Evolutionary conservation across 2,888 invertebrate genomes (phyloP).

Genomic region (Perdita meconis): DNA sequence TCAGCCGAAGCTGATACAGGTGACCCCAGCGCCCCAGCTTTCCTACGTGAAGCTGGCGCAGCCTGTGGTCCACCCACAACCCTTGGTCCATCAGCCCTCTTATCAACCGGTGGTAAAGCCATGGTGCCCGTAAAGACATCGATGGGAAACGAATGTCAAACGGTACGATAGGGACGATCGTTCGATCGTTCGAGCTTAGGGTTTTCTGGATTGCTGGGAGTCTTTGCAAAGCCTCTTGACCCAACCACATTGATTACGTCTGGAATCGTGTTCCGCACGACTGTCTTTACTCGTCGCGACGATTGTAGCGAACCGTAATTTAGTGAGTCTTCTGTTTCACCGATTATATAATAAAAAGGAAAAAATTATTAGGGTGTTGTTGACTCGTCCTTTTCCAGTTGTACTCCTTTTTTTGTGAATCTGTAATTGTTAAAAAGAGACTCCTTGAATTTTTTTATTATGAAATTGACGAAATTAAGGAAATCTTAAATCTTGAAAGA

Average conservation of each 20-base stretch:
- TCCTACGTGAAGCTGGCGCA: constrained; percentile 67
- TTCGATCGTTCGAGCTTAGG: constrained; percentile 21
- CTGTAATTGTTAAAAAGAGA: neutral
- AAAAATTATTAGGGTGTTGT: constrained; percentile 32
- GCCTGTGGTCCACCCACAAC: constrained; percentile 68
- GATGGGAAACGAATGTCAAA: constrained; percentile 3
- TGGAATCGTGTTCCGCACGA: neutral
- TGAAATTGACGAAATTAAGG: no score
- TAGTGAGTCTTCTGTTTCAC: constrained; percentile 24
- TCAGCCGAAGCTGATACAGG: constrained; percentile 61
- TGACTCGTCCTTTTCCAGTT: neutral
- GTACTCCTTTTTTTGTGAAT: neutral
- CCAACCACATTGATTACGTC: constrained; percentile 1
- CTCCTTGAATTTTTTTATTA: no score
- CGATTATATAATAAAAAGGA: constrained; percentile 53
- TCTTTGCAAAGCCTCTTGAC: neutral
- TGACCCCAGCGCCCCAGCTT: constrained; percentile 51
- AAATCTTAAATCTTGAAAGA: no score
- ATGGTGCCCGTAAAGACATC: constrained; percentile 46
- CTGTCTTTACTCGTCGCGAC: constrained; percentile 11
- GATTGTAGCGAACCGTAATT: constrained; percentile 32
- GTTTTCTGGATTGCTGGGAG: neutral
- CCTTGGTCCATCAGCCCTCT: no score
- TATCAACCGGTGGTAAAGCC: constrained; percentile 60
- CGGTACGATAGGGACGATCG: constrained; percentile 12